These are phyloP conservation scores for Argya squamiceps DNA, from an alignment of 2,797 vertebrate species.

Conservation along the genomic window DNA sequence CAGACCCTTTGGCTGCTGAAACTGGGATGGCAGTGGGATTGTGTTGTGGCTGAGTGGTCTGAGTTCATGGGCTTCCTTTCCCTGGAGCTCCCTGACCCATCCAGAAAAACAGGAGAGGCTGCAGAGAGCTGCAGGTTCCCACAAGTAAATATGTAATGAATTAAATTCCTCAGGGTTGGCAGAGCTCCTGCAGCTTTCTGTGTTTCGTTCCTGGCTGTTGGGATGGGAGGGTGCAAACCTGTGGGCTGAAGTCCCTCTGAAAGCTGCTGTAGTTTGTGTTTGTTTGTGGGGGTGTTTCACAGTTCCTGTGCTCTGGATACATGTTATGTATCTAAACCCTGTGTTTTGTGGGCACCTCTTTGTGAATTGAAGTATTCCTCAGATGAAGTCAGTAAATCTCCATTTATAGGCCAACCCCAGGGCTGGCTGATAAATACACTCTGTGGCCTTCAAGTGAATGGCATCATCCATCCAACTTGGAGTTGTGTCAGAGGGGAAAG, in stretches of 20 bases:
- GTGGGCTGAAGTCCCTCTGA: not conserved
- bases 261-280: not conserved
- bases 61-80: not conserved
- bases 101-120: not conserved
- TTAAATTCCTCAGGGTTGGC: not conserved
- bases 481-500: not conserved
- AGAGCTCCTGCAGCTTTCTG: not conserved
- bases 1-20: not conserved
- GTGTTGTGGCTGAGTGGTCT: not conserved
- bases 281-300: not conserved
- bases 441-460: not conserved
- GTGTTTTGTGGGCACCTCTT: not conserved
- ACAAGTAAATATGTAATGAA: not conserved
- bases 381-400: not conserved
- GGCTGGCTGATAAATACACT: not conserved
- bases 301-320: not conserved
- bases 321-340: not conserved
- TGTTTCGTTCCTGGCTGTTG: accelerated
- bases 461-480: not conserved
- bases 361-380: not conserved
- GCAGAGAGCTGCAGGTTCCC: not conserved
- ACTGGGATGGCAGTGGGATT: not conserved
- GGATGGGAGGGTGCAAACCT: not conserved
- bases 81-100: not conserved
- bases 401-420: not conserved